These are phyloP conservation scores for Melanotaenia parkinsoni DNA, from an alignment of 2,797 vertebrate species.

Conservation along the genomic window DNA sequence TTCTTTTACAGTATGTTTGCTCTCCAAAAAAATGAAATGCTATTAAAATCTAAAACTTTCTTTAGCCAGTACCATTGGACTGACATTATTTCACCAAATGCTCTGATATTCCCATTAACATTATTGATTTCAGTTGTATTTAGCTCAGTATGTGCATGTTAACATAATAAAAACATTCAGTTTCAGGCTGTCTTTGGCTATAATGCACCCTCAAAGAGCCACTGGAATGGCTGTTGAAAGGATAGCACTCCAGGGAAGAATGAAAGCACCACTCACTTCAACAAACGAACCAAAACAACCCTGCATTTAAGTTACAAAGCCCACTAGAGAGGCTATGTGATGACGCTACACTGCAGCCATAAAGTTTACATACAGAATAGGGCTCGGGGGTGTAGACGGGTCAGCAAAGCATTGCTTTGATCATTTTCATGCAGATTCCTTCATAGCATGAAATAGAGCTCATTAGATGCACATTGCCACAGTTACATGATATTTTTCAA, in stretches of 20 bases:
- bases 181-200: neutral
- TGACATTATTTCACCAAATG: neutral
- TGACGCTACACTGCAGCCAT: neutral
- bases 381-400: neutral
- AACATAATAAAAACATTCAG: neutral
- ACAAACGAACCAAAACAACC: slow-evolving; percentile 1
- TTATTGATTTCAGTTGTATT: neutral
- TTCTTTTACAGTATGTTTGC: neutral
- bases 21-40: neutral
- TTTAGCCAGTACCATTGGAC: neutral
- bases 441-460: neutral
- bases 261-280: neutral
- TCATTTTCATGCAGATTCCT: neutral
- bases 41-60: neutral
- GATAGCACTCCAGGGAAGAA: neutral
- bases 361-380: neutral
- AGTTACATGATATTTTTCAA: too few relatives aligned
- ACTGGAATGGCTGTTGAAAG: neutral
- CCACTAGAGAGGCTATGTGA: neutral
- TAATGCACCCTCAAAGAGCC: neutral
- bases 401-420: slow-evolving; percentile 5
- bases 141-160: neutral
- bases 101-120: neutral
- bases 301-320: neutral
- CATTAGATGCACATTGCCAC: neutral